Base-by-base conservation (phyloP, 2,888 invertebrate genomes). In the Halictus quadricinctus region DNA sequence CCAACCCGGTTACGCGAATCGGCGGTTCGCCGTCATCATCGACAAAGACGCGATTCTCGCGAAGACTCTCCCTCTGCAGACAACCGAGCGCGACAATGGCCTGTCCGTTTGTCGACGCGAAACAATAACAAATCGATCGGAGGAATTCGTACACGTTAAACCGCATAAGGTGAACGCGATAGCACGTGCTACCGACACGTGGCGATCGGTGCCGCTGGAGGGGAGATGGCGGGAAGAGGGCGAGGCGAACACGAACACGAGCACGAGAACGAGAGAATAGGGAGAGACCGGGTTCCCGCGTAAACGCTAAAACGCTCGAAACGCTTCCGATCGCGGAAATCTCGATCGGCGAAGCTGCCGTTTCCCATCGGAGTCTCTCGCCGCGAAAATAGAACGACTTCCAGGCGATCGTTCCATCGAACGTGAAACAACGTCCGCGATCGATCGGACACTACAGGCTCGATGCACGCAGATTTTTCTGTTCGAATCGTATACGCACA, bases 131-230 rank as follows among this genome's bases (percentile, higher is more conserved):
- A 77, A 80, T 83, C 77, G 66, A 76, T 77, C 43, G 18, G 72
- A 58, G 54, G 48, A 72, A 80, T 74, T 76, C 69, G 69, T 70
- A 73, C 72, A 75, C 72, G 60, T 76, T 60, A 58, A 70, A 70
- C 76, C 70, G 25, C 50, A 48, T 41, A 76, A 76, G 60, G 72
- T 79, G 64, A 75, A 73, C 69, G 69, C 25, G 48, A 41, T 54
- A 78, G 72, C 86, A 85, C 86, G 86, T 87, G 86, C 78, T 79
- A 36, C 46, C 46, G 73, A 79, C 86, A 87, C 86, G 86, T 86
- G 86, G 82, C 82, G 78, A 75, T 54, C 43, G 58, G 13, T 50
- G 70, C 48, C 48, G 29, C 36, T 13, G 29, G 73, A 43, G 29
- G 54, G 21, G 15, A 25, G 18, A 48, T 5, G 21, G 10, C 25